Conservation (phyloP, 2,797 vertebrate genomes). For the Pampus argenteus region DNA sequence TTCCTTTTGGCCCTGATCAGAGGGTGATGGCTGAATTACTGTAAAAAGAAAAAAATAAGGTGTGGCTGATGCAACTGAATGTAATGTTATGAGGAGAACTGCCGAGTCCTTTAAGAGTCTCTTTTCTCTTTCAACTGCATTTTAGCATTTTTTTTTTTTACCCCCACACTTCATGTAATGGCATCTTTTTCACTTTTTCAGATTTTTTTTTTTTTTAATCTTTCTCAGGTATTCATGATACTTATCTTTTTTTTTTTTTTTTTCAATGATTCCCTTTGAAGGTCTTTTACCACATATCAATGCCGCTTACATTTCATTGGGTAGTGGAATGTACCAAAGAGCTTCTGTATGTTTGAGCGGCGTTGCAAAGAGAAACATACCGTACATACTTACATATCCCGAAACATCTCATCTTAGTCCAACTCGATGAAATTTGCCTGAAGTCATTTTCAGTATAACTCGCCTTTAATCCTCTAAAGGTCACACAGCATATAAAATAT, state of each 20-base stretch:
- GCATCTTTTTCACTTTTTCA: slow-evolving; percentile 24
- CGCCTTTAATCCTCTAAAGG: slow-evolving; percentile 10
- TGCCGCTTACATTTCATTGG: slow-evolving; percentile 32
- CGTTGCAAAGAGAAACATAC: slow-evolving; percentile 7
- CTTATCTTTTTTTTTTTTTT: slow-evolving; percentile 26
- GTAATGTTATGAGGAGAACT: slow-evolving; percentile 68
- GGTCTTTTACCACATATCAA: slow-evolving; percentile 23
- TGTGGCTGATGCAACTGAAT: slow-evolving; percentile 80
- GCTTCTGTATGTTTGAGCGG: slow-evolving; percentile 20
- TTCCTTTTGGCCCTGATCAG: slow-evolving; percentile 46
- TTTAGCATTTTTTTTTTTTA: slow-evolving; percentile 28
- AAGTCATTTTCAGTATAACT: slow-evolving; percentile 5
- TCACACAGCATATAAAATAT: slow-evolving; percentile 3
- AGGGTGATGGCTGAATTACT: slow-evolving; percentile 38
- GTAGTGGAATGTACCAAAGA: slow-evolving; percentile 69
- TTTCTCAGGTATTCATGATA: slow-evolving; percentile 76
- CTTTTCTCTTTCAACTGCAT: slow-evolving; percentile 47
- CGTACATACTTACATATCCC: background rate
- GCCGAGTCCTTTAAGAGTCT: slow-evolving; percentile 53
- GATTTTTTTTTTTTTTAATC: too few species aligned
- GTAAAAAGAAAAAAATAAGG: slow-evolving; percentile 56
- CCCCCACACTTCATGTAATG: slow-evolving; percentile 37
- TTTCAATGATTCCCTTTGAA: slow-evolving; percentile 17
- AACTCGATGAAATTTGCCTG: background rate
- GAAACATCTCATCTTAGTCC: background rate